Conservation (phyloP, 2,888 invertebrate genomes). For the Melinaea marsaeus region DNA sequence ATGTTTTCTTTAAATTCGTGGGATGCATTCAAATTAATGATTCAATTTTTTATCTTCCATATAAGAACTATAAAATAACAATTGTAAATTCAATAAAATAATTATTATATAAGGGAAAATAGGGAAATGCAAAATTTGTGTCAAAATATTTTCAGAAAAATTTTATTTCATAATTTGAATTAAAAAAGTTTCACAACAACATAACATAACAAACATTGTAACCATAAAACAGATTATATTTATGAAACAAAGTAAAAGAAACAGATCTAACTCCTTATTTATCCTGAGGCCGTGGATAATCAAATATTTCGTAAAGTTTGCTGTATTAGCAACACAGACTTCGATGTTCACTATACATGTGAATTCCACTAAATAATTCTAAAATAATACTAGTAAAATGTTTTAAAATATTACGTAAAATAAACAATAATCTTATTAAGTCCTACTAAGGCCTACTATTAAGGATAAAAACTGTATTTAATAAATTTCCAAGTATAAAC, state of each 20-base stretch:
- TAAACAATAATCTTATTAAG: neutral
- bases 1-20: constrained; percentile 12
- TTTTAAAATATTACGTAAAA: neutral
- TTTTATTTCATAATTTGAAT: too few relatives aligned
- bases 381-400: neutral
- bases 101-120: neutral
- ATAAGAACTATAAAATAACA: constrained; percentile 10
- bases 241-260: neutral
- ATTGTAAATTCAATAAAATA: neutral
- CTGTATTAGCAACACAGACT: neutral
- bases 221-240: too few relatives aligned
- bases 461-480: neutral
- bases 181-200: too few relatives aligned
- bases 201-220: too few relatives aligned
- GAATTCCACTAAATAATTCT: too few relatives aligned
- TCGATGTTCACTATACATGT: neutral
- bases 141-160: neutral
- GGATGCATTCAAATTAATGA: constrained; percentile 24
- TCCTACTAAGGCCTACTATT: neutral
- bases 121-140: neutral
- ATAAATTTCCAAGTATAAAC: neutral
- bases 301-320: constrained; percentile 10
- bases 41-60: constrained; percentile 21
- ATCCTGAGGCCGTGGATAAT: constrained; percentile 5
- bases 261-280: constrained; percentile 1